Evolutionary conservation across 2,888 invertebrate species (phyloP), one percentile per base, ranked within the genome.

Genomic region (Notocelia uddmanniana): DNA sequence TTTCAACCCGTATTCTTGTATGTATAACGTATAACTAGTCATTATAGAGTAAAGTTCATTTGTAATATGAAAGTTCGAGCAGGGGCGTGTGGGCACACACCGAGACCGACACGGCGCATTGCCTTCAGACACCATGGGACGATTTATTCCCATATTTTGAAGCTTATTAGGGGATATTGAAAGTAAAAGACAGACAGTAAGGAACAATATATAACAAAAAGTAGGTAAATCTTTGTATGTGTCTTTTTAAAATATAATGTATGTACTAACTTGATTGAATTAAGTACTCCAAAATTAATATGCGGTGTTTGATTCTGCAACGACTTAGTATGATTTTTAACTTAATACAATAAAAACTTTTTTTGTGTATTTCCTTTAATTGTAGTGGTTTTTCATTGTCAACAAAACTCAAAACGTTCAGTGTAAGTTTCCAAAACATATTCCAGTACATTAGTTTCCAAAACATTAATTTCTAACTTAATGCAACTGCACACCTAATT

Each of bases 91-190:
- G 78, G 66, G 83, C 84, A 81, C 78, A 58, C 73, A 78, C 78
- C 81, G 86, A 79, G 85, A 88, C 90, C 73, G 89, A 55, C 74
- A 68, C 80, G 86, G 81, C 77, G 80, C 81, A 81, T 77, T 83
- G 82, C 81, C 73, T 77, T 70, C 73, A 77, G 67, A 70, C 72
- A 74, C 48, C 50, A 66, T 60, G 54, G 41, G 68, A 62, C 60
- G 58, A 57, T 55, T 60, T 41, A 58, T 54, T 37, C 11, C 19
- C 57, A 58, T 67, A 45, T 57, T 54, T 67, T 45, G 66, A 41
- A 55, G 66, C 66, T 57, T 57, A 67, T 57, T 64, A 54, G 2
- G 8, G n/a, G 0, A 21, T 52, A 34, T 63, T 50, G 45, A n/a
- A 45, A 48, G 62, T 52, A 21, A 18, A 34, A 34, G 50, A 19